Evolutionary conservation across 2,113 vertebrate species (phyloP), one percentile per base, ranked within the genome.

Genomic region (Zosterops japonicus): DNA sequence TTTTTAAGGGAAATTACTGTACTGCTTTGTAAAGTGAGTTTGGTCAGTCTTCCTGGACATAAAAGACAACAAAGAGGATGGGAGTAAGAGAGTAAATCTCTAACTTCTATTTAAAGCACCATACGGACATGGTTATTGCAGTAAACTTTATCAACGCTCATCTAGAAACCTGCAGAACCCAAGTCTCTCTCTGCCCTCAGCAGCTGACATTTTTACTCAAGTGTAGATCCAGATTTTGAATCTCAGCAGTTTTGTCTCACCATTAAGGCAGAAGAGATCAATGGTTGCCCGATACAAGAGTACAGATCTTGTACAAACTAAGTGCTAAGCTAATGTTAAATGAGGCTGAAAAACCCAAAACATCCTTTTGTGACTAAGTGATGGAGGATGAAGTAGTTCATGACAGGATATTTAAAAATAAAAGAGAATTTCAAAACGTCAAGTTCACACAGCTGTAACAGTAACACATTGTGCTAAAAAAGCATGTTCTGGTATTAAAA

Each of bases 401-500:
- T 33, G 39, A 57, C 39, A 75, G 17, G 12, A 61, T 57, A 25
- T 42, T 71, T 75, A 55, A 90, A 96, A 93, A 59, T 44, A 57
- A 76, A 86, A 70, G 16, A 5, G 1, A 28, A 89, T 46, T 63
- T 93, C 46, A 50, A 63, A 19, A 57, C 39, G 12, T 50, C 68
- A 39, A 22, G 41, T 64, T 72, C 39, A 53, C 44, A 76, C 29
- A 59, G n/a, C 39, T 76, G 52, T 46, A 63, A 68, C 65, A 71
- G 14, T 68, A 84, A 76, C 12, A 35, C 19, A 41, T 14, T 39
- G 21, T 52, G 50, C 28, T 72, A 53, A 94, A 91, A 91, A 75
- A 3, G 0, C 24, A 53, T 0, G 1, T 5, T 11, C 5, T 14
- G 14, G 9, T 36, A 56, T 36, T 14, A n/a, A 60, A 39, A 36